Evolutionary conservation across 92 coral and sea anemone species (phyloP), one percentile per base, ranked within the genome.

Genomic region (Micromussa lordhowensis): DNA sequence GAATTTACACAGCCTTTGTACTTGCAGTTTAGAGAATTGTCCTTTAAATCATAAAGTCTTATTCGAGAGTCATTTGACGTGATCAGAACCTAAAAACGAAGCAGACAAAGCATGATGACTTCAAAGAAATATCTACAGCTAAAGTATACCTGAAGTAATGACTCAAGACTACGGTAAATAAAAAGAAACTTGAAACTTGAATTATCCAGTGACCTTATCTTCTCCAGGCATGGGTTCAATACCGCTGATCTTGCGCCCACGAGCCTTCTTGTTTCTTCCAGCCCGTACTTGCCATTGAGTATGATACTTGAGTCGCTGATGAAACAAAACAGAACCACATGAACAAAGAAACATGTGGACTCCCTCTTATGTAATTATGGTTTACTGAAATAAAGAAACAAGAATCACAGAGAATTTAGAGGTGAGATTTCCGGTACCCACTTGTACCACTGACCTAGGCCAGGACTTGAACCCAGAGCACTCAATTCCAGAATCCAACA

Each of bases 151-250:
- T 66, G 30, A 22, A 10, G 71, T 36, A 24, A 24, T 66, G 31
- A 66, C 34, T 24, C 71, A 5, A 22, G 4, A 0, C 24, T 11
- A 10, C 6, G n/a, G 13, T 12, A 51, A 51, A 12, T 51, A 2
- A 2, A 51, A 10, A 51, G 24, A 10, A 63, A 63, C 12, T 24
- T 0, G 1, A 63, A n/a, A n/a, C n/a, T 1, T 63, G 0, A n/a
- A 10, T 51, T 1, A 1, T 10, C 57, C 18, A 66, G 71, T 28
- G 19, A 96, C 99, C 98, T 97, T 97, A 78, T 97, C 99, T 76
- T 97, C 99, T 7, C 99, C 99, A 5, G 99, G 99, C 99, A 97
- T 97, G 5, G 99, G 99, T 84, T 97, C 99, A 77, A 97, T 97
- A 28, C 99, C 99, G 63, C 98, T 97, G 74, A 97, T 97, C 79